Evolutionary conservation across 2,797 vertebrate species (phyloP).

Genomic region (Enteromius mattozi): DNA sequence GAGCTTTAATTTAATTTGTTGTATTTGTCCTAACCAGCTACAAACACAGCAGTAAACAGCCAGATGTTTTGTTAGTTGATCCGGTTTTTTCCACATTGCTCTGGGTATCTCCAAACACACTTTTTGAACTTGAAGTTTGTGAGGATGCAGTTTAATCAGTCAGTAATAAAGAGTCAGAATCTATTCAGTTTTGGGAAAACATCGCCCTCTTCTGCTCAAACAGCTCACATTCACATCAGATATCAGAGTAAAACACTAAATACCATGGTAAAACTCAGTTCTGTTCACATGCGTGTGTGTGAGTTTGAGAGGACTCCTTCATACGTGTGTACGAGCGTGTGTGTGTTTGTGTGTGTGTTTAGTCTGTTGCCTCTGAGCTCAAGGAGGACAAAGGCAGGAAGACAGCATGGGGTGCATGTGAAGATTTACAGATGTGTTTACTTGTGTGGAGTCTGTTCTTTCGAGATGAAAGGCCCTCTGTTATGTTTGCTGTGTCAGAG

Average conservation of each 20-base stretch:
- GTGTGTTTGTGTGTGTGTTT: constrained; percentile 23
- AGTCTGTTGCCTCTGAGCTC: constrained; percentile 22
- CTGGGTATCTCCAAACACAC: not conserved
- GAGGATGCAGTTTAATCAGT: not conserved
- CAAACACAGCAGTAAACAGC: not conserved
- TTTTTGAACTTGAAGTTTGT: not conserved
- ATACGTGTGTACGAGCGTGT: not conserved
- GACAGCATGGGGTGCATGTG: constrained; percentile 47
- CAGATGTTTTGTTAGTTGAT: not conserved
- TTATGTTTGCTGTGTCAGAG: constrained; percentile 19
- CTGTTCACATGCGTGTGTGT: not conserved
- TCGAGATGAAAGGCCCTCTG: constrained; percentile 46
- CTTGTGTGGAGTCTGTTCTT: constrained; percentile 57
- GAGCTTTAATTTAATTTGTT: too few species aligned
- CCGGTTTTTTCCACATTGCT: not conserved
- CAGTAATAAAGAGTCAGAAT: not conserved
- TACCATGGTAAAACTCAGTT: not conserved
- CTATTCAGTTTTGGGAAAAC: not conserved
- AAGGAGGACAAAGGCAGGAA: constrained; percentile 73
- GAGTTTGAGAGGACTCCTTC: constrained; percentile 11
- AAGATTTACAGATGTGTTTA: constrained; percentile 67
- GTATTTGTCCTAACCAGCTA: not conserved
- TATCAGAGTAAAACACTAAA: not conserved
- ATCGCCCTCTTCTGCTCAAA: constrained; percentile 45
- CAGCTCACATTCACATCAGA: not conserved